phyloP scores from a whole-genome alignment of 2,888 invertebrate species.

The Nomada goodeniana region DNA sequence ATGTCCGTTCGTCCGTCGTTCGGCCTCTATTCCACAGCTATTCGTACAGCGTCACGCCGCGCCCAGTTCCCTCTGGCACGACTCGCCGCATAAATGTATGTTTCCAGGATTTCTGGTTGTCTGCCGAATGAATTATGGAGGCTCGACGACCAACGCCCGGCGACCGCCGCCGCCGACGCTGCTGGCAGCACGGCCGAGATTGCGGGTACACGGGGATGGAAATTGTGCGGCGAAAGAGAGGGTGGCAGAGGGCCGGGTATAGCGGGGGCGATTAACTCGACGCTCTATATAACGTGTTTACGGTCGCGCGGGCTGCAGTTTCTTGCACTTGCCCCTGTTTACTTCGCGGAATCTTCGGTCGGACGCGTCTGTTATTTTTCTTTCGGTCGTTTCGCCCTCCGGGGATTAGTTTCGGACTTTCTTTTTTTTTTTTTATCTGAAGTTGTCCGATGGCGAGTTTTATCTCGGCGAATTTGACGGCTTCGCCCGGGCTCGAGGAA shows the following conservation, averaged over 20 bases:
- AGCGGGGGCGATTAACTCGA: slow-evolving; percentile 53
- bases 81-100: slow-evolving; percentile 76
- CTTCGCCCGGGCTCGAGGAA: not conserved
- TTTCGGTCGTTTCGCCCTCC: not conserved
- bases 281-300: slow-evolving; percentile 46
- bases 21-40: slow-evolving; percentile 45
- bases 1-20: slow-evolving; percentile 23
- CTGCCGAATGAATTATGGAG: slow-evolving; percentile 76
- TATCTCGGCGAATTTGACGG: slow-evolving; percentile 9
- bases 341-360: slow-evolving; percentile 20
- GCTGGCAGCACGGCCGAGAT: slow-evolving; percentile 58
- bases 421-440: not conserved
- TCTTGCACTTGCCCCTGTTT: slow-evolving; percentile 44
- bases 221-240: slow-evolving; percentile 36
- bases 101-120: slow-evolving; percentile 80
- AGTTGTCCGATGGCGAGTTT: slow-evolving; percentile 5
- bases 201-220: slow-evolving; percentile 51
- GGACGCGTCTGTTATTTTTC: slow-evolving; percentile 16
- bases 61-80: slow-evolving; percentile 65
- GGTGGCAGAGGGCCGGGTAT: slow-evolving; percentile 23
- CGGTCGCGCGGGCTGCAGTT: slow-evolving; percentile 24
- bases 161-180: slow-evolving; percentile 47
- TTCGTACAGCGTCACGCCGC: slow-evolving; percentile 63
- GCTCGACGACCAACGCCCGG: slow-evolving; percentile 69
- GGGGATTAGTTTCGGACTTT: slow-evolving; percentile 27